Percentiles rank a stretch among this genome's conserved stretches.
Conservation (phyloP, 2,797 vertebrate species). For the Amphiprion clarkii region DNA sequence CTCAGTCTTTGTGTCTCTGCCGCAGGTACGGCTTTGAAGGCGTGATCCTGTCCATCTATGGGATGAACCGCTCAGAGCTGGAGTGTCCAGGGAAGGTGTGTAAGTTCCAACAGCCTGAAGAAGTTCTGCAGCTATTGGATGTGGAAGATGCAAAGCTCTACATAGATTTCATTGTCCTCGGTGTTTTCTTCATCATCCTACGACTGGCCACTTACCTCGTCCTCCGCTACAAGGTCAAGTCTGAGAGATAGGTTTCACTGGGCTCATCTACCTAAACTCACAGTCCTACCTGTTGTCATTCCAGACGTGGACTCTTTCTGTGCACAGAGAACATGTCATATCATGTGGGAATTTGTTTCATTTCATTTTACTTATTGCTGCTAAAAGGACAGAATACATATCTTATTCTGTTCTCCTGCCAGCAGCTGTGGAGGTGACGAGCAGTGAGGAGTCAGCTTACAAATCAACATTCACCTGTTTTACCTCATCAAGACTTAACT, state of each 20-base stretch:
- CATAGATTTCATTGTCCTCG: slow-evolving; percentile 94
- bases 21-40: slow-evolving; percentile 96
- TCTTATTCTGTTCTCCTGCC: slow-evolving; percentile 35
- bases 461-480: slow-evolving; percentile 46
- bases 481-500: slow-evolving; percentile 63
- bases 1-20: background rate
- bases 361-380: slow-evolving; percentile 51
- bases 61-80: slow-evolving; percentile 93
- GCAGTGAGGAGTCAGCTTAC: slow-evolving; percentile 15
- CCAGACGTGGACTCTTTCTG: slow-evolving; percentile 18
- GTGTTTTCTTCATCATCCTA: slow-evolving; percentile 92
- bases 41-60: slow-evolving; percentile 95
- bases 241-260: slow-evolving; percentile 87
- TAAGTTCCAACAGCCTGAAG: slow-evolving; percentile 91
- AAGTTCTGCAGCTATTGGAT: slow-evolving; percentile 91
- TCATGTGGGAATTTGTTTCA: slow-evolving; percentile 33
- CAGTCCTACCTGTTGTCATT: background rate
- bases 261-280: slow-evolving; percentile 4
- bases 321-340: slow-evolving; percentile 30
- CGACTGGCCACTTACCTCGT: slow-evolving; percentile 94
- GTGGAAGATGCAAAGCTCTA: slow-evolving; percentile 95
- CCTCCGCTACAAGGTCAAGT: slow-evolving; percentile 95
- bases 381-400: slow-evolving; percentile 42
- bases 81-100: slow-evolving; percentile 90
- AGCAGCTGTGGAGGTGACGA: background rate